Conservation (phyloP, 1,140 invertebrate genomes). For the Zaprionus tsacasi region DNA sequence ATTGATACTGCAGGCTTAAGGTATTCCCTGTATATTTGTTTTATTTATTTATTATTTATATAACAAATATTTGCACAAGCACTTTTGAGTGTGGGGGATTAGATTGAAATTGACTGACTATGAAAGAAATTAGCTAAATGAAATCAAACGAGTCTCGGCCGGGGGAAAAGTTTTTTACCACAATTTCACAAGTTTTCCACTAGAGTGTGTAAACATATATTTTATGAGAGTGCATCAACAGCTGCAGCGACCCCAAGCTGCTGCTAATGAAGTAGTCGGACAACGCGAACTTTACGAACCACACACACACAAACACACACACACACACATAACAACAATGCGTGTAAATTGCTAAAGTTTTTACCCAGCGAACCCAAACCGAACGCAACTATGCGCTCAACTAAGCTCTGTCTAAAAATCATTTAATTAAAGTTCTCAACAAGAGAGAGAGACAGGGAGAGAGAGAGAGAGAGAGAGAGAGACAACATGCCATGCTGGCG, state of each 20-base stretch:
- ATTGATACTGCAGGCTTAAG: not conserved
- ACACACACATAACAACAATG: conserved; percentile 56
- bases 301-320: no score
- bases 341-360: conserved; percentile 76
- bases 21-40: no score
- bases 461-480: conserved; percentile 3
- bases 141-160: not conserved
- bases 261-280: conserved; percentile 45
- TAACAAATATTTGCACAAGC: not conserved
- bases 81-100: not conserved
- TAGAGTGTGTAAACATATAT: not conserved
- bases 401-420: conserved; percentile 58
- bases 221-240: not conserved
- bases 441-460: not conserved
- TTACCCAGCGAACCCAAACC: conserved; percentile 10
- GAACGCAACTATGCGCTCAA: conserved; percentile 18
- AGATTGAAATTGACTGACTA: not conserved
- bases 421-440: conserved; percentile 71
- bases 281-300: conserved; percentile 46
- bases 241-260: not conserved
- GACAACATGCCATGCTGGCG: conserved; percentile 60
- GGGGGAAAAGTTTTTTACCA: not conserved
- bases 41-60: not conserved
- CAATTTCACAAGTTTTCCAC: not conserved
- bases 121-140: not conserved